Conservation (phyloP, 1,140 invertebrate genomes). For the Leptoteleia sp. region DNA sequence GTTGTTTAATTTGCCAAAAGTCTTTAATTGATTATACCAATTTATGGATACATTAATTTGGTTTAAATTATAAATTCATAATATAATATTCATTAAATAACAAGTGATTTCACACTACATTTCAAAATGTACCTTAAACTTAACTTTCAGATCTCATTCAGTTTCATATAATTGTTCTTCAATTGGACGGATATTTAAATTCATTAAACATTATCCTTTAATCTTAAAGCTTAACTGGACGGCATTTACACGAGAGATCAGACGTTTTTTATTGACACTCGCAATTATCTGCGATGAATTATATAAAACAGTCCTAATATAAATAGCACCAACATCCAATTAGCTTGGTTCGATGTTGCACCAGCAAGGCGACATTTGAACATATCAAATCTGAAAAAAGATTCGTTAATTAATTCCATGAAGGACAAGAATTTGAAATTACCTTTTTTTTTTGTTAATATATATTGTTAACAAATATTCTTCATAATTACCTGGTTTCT, state of each 20-base stretch:
- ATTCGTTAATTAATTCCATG: no score
- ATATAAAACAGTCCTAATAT: constrained; percentile 67
- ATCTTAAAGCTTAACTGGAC: constrained; percentile 35
- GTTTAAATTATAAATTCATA: neutral
- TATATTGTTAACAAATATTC: no score
- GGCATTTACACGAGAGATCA: constrained; percentile 49
- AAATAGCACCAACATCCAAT: constrained; percentile 76
- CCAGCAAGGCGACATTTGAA: constrained; percentile 95
- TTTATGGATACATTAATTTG: no score
- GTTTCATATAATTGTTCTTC: constrained; percentile 8
- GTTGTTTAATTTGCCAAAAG: no score
- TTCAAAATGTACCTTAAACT: constrained; percentile 11
- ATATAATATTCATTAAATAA: constrained; percentile 14
- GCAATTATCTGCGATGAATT: constrained; percentile 63
- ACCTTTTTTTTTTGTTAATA: no score
- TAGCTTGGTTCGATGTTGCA: constrained; percentile 84
- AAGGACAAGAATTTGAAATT: no score
- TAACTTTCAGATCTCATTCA: constrained; percentile 24
- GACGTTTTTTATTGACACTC: neutral
- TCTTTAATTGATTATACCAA: no score
- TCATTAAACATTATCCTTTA: neutral
- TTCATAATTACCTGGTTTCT: constrained; percentile 85
- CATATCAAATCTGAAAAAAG: constrained; percentile 87
- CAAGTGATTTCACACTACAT: neutral
- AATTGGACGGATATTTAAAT: constrained; percentile 19